phyloP scores from a whole-genome alignment of 2,797 vertebrate genomes.

The Rhinella marina region DNA sequence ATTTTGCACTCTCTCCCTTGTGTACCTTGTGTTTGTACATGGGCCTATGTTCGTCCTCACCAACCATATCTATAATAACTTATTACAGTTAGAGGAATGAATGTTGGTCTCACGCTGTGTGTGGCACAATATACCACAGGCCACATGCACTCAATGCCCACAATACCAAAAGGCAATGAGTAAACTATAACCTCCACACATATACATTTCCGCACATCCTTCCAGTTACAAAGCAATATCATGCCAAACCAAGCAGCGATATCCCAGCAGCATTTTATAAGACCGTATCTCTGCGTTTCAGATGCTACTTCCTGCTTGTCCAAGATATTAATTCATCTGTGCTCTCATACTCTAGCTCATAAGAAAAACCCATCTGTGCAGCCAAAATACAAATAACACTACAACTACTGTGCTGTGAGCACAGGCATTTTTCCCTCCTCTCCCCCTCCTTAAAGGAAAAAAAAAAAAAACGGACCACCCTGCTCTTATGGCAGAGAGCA shows the following conservation, averaged over 20 bases:
- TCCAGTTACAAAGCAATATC: conserved; percentile 55
- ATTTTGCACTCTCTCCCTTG: conserved; percentile 5
- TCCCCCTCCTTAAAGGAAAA: conserved; percentile 63
- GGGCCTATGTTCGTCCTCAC: neutral
- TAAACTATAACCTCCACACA: neutral
- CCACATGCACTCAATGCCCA: neutral
- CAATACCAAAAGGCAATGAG: conserved; percentile 17
- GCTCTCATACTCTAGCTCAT: conserved; percentile 68
- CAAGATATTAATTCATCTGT: conserved; percentile 71
- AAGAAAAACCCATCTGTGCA: conserved; percentile 70
- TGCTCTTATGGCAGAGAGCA: conserved; percentile 92
- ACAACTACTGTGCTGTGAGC: conserved; percentile 78
- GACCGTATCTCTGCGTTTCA: conserved; percentile 68
- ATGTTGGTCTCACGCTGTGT: neutral
- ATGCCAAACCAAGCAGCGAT: conserved; percentile 64
- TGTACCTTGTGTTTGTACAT: neutral
- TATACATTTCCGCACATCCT: conserved; percentile 46
- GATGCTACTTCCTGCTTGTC: conserved; percentile 68
- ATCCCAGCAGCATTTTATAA: conserved; percentile 73
- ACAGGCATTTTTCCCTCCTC: conserved; percentile 54
- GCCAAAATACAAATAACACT: conserved; percentile 85
- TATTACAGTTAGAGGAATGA: too few species aligned
- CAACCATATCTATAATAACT: too few species aligned
- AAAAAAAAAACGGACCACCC: conserved; percentile 86
- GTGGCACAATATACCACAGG: neutral